Evolutionary conservation across 1,140 invertebrate species (phyloP).

Genomic region (Drosophila punjabiensis): DNA sequence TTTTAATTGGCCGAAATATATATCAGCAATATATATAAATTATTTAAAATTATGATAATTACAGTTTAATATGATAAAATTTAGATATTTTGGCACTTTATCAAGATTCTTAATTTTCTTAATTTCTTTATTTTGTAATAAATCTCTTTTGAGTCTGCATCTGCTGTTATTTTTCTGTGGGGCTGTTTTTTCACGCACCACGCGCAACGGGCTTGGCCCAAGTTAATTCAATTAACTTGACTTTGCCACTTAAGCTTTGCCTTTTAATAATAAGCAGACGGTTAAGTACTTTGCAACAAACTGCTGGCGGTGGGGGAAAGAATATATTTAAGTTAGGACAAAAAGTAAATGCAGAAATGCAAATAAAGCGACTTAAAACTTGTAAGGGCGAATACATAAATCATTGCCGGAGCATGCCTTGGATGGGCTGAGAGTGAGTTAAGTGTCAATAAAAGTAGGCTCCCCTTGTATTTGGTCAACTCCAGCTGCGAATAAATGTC

Average conservation of each 20-base stretch:
- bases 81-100: constrained; percentile 37
- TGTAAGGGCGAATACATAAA: constrained; percentile 50
- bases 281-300: constrained; percentile 68
- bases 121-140: constrained; percentile 52
- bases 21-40: no score
- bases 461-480: constrained; percentile 25
- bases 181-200: constrained; percentile 67
- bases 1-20: no score
- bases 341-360: constrained; percentile 8
- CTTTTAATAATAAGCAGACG: constrained; percentile 81
- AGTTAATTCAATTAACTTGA: constrained; percentile 82
- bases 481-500: constrained; percentile 66
- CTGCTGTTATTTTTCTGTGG: constrained; percentile 22
- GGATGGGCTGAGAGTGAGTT: constrained; percentile 49
- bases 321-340: constrained; percentile 36
- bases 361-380: constrained; percentile 53
- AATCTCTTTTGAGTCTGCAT: neutral
- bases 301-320: neutral
- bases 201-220: constrained; percentile 45
- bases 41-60: no score
- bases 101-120: constrained; percentile 49
- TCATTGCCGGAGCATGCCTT: constrained; percentile 29
- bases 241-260: constrained; percentile 81
- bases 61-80: neutral
- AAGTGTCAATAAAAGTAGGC: constrained; percentile 72